These are phyloP conservation scores for Cephus cinctus DNA, from an alignment of 1,140 invertebrate species.

Conservation along the genomic window DNA sequence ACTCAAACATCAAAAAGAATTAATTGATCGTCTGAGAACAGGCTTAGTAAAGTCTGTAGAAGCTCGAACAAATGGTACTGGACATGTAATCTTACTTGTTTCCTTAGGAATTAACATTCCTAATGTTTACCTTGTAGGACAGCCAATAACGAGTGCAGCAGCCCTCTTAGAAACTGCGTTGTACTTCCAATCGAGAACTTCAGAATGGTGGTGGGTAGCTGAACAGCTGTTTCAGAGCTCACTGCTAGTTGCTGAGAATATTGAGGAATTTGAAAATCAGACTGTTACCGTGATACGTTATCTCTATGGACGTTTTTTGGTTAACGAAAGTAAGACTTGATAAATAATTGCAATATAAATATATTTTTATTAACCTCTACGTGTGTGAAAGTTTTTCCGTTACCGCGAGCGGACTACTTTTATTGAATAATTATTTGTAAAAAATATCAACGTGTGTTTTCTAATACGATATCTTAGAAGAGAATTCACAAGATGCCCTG, in stretches of 20 bases:
- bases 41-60: constrained; percentile 51
- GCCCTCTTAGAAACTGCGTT: constrained; percentile 51
- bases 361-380: too few species aligned
- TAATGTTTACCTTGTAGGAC: constrained; percentile 32
- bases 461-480: too few species aligned
- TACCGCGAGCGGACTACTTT: not conserved
- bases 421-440: too few species aligned
- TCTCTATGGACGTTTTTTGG: constrained; percentile 58
- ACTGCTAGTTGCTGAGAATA: constrained; percentile 47
- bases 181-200: constrained; percentile 50
- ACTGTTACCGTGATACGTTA: constrained; percentile 55
- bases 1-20: constrained; percentile 47
- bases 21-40: constrained; percentile 50
- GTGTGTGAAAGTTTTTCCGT: not conserved
- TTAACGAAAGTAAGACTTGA: constrained; percentile 52
- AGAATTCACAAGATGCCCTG: constrained; percentile 33
- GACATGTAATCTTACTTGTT: not conserved
- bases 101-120: not conserved
- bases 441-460: too few species aligned
- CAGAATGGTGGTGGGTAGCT: constrained; percentile 61
- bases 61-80: constrained; percentile 19
- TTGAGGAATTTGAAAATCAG: constrained; percentile 47
- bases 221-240: constrained; percentile 56
- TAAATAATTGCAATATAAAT: not conserved
- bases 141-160: constrained; percentile 46